Percentiles rank a stretch among this genome's conserved stretches.
Conservation (phyloP, 2,113 vertebrate species). For the Cyprinodon variegatus region DNA sequence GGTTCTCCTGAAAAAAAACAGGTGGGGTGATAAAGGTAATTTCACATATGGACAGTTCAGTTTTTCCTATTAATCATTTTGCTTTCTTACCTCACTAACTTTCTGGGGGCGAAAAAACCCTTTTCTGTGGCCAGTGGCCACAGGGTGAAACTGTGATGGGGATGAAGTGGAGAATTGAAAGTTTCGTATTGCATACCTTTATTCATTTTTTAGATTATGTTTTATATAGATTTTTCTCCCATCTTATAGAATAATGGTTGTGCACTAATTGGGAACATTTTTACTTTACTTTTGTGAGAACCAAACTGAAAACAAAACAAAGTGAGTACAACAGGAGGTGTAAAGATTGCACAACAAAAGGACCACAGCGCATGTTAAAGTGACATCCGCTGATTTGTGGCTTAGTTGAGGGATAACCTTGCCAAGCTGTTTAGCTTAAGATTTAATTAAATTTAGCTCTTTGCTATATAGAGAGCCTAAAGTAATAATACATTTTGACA, state of each 20-base stretch:
- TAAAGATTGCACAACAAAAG: neutral
- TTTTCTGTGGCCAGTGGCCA: slow-evolving; percentile 11
- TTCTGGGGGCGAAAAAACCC: slow-evolving; percentile 43
- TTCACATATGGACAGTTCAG: neutral
- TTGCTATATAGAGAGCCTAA: neutral
- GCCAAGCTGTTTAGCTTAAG: neutral
- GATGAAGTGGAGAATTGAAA: neutral
- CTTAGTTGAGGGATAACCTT: neutral
- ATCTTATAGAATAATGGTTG: too few relatives aligned
- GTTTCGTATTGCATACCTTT: neutral
- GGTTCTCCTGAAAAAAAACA: neutral
- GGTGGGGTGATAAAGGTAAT: slow-evolving; percentile 35
- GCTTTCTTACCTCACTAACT: slow-evolving; percentile 19
- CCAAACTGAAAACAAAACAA: neutral
- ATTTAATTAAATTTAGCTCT: neutral
- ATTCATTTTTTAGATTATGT: neutral
- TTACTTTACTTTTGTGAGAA: neutral
- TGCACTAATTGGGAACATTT: neutral
- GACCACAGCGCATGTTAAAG: neutral
- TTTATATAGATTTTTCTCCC: neutral
- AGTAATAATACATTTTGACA: neutral
- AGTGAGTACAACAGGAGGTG: neutral
- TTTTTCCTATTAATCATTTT: slow-evolving; percentile 58
- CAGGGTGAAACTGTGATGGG: neutral
- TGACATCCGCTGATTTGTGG: neutral